Evolutionary conservation across 1,140 invertebrate genomes (phyloP), one percentile per base, ranked within the genome.

Genomic region (Saccostrea echinata): DNA sequence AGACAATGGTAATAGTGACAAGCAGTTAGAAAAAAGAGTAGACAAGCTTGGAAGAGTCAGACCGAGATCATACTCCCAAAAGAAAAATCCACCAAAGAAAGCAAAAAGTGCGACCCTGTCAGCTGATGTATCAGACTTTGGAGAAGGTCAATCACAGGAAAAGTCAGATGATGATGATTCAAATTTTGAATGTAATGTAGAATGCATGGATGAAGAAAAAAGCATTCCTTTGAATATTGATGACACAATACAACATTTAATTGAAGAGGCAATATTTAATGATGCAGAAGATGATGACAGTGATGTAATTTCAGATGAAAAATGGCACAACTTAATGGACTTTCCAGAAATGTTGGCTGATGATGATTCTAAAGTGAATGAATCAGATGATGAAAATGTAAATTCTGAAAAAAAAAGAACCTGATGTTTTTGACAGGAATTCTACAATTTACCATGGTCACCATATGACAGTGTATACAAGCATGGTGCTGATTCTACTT

Each of bases 401-500:
- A 21, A 57, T 16, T 18, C 55, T 57, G 55, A 57, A 57, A 57
- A 57, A n/a, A 57, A 3, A 57, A 21, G 55, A 57, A 57, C 3
- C 55, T 57, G 55, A 57, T 11, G 55, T 18, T 57, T 57, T 57
- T 57, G 55, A 57, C 21, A 57, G 55, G 0, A 64, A 52, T 43
- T 35, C 61, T 81, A 30, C 33, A 13, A 85, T 81, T 30, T 81
- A 86, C 24, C n/a, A 61, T 33, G 85, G 85, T 12, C 71, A 76
- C 51, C n/a, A 13, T 9, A 80, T 86, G 85, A 86, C 85, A 53
- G 24, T 86, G 18, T 27, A 53, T n/a, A 81, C 51, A n/a, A 86
- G 85, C 71, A 81, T 86, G 43, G 12, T 81, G 0, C 51, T 86
- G 35, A 86, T 86, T 21, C 24, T 55, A 33, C 21, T 80, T 9